These are phyloP conservation scores for Scytalopus superciliaris DNA, from an alignment of 2,113 vertebrate species.

Conservation along the genomic window DNA sequence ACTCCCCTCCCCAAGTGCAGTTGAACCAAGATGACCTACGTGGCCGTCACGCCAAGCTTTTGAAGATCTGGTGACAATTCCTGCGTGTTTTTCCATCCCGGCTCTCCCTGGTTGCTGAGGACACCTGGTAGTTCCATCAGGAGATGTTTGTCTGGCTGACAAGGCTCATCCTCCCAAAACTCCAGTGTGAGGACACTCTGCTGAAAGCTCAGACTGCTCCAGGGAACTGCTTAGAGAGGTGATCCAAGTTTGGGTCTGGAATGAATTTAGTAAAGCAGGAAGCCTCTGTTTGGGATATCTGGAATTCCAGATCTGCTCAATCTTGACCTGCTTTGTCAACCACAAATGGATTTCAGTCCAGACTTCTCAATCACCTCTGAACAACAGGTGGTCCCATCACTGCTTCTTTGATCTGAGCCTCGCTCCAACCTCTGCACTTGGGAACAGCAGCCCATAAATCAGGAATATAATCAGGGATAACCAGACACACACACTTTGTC, in stretches of 20 bases:
- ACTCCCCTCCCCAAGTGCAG: neutral
- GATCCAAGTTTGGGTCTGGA: slow-evolving; percentile 16
- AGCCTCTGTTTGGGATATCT: slow-evolving; percentile 1
- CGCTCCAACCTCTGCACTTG: neutral
- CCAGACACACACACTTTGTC: neutral
- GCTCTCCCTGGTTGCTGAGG: neutral
- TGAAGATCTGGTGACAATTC: neutral
- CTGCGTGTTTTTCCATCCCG: neutral
- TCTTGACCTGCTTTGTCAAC: neutral
- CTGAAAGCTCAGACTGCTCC: neutral
- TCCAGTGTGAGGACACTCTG: neutral
- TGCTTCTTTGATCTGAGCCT: neutral
- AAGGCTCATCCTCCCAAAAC: neutral
- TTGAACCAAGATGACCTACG: neutral
- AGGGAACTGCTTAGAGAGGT: neutral
- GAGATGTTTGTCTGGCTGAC: slow-evolving; percentile 22
- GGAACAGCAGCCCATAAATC: slow-evolving; percentile 26
- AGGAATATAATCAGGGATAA: neutral
- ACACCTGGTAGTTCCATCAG: slow-evolving; percentile 33
- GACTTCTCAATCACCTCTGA: neutral
- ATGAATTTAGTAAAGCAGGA: neutral
- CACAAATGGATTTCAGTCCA: slow-evolving; percentile 1
- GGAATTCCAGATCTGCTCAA: slow-evolving; percentile 12
- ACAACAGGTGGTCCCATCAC: neutral
- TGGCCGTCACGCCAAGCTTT: neutral